These are phyloP conservation scores for Ataeniobius toweri DNA, from an alignment of 2,797 vertebrate species.

Conservation along the genomic window DNA sequence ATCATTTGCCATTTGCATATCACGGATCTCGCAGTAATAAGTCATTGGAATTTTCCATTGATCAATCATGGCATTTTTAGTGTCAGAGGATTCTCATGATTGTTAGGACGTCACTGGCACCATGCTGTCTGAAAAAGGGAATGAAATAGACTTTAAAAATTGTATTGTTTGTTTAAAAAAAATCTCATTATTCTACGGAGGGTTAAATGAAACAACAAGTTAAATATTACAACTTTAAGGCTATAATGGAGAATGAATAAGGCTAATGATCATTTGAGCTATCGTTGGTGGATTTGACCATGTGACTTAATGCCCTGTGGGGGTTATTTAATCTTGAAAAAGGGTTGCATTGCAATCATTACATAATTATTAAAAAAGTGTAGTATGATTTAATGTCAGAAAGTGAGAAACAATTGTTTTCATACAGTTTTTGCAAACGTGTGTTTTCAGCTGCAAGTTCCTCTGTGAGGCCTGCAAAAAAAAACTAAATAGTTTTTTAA, in stretches of 20 bases:
- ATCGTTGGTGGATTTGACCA: neutral
- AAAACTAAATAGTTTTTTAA: neutral
- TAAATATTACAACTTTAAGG: too few species aligned
- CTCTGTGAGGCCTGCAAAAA: neutral
- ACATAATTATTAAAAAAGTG: neutral
- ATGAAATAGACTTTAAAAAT: neutral
- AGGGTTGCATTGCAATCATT: neutral
- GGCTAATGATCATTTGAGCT: neutral
- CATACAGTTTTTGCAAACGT: neutral
- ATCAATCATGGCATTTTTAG: neutral
- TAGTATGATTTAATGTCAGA: neutral
- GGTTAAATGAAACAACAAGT: neutral
- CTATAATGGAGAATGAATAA: too few species aligned
- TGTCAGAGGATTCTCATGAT: neutral
- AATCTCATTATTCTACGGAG: neutral
- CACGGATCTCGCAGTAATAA: neutral
- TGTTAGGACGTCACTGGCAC: neutral
- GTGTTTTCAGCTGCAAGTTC: too few species aligned
- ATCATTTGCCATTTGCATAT: neutral
- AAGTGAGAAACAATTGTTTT: neutral
- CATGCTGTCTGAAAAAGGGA: neutral
- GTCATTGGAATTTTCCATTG: neutral
- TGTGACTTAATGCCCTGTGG: too few species aligned
- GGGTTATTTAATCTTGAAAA: neutral
- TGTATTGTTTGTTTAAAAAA: neutral